phyloP scores from a whole-genome alignment of 2,888 invertebrate genomes.

The Cryptosula pallasiana region DNA sequence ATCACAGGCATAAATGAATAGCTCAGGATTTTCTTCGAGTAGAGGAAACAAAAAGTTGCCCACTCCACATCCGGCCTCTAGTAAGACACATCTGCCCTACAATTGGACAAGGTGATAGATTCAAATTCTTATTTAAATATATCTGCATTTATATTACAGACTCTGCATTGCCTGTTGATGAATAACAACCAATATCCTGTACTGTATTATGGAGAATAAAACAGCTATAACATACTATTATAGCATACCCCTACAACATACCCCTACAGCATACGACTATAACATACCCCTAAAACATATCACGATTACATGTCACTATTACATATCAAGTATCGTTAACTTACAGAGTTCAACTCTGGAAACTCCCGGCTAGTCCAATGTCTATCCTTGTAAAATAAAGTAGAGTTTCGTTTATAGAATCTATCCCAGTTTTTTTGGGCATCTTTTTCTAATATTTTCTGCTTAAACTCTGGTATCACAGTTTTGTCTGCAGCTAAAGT shows the following conservation, averaged over 20 bases:
- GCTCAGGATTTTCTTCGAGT: conserved; percentile 69
- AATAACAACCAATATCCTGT: too few relatives aligned
- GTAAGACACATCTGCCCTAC: conserved; percentile 45
- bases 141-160: too few relatives aligned
- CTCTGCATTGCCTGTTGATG: too few relatives aligned
- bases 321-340: too few relatives aligned
- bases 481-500: conserved; percentile 64
- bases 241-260: too few relatives aligned
- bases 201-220: too few relatives aligned
- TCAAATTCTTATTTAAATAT: too few relatives aligned
- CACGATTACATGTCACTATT: too few relatives aligned
- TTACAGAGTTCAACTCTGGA: conserved; percentile 61
- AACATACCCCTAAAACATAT: too few relatives aligned
- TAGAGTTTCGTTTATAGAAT: conserved; percentile 91
- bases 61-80: conserved; percentile 92
- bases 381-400: conserved; percentile 87
- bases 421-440: conserved; percentile 89
- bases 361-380: conserved; percentile 97
- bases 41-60: conserved; percentile 94
- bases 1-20: conserved; percentile 79
- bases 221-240: too few relatives aligned
- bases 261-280: too few relatives aligned
- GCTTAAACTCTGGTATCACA: conserved; percentile 68
- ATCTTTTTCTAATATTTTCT: conserved; percentile 71
- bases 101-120: too few relatives aligned